Evolutionary conservation across 2,888 invertebrate species (phyloP), one percentile per base, ranked within the genome.

Genomic region (Phaedon cochleariae): DNA sequence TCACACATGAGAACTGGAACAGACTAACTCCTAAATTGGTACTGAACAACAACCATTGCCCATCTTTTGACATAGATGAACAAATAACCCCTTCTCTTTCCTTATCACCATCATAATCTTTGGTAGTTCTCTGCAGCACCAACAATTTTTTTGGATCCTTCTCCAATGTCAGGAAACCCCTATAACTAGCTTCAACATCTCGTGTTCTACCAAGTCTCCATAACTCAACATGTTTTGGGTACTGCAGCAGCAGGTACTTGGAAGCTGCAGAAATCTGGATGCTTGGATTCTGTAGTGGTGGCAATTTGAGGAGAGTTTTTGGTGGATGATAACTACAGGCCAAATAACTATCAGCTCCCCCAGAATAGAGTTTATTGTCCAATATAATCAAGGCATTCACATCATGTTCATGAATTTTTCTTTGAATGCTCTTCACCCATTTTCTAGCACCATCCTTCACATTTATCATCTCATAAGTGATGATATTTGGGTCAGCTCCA

Each of bases 401-500:
- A 84, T 96, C 96, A 81, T 97, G 95, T 53, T 91, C 90, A 81
- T 97, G 97, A 55, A 94, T 89, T 76, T 88, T 87, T 65, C 93
- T 87, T 71, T 94, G 92, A 6, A 92, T 86, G 73, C 91, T 91
- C 78, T 91, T 92, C 0, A 96, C 91, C 97, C 97, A 97, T 68
- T 89, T 89, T n/a, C 88, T 85, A 22, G 84, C 79, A 22, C 82
- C 83, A 41, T 74, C 85, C 68, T 86, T 87, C 67, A 84, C 85
- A 34, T 85, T 85, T 0, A 93, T 89, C 80, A 89, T 89, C 10
- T 88, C 87, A 79, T 93, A 94, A 75, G 90, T 90, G 6, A 91
- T 86, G 31, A 97, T 90, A 0, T 89, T 85, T 0, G 96, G 93
- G 80, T 96, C 94, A 37, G 94, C 91, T 64, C 95, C 95, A 68